A percentile compares a stretch with the other conserved stretches of the same genome.
phyloP scores from a whole-genome alignment of 1,140 invertebrate species.

The Atopsyche davidsoni region DNA sequence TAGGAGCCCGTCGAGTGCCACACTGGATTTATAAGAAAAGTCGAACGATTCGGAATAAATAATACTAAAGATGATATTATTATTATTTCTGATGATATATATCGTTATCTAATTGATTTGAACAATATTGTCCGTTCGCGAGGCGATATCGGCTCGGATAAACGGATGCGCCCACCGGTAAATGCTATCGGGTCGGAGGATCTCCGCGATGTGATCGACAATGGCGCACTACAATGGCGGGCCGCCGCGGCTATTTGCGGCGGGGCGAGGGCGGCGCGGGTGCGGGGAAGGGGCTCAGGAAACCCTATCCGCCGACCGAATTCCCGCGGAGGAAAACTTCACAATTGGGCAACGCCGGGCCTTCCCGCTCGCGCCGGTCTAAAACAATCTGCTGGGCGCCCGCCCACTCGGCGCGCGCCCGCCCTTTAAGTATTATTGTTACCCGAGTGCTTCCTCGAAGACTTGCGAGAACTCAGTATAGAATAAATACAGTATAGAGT shows the following conservation, averaged over 20 bases:
- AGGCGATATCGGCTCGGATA: conserved; percentile 3
- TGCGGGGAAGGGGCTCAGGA: conserved; percentile 11
- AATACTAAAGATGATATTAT: too few species aligned
- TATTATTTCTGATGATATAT: too few species aligned
- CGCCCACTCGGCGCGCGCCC: too few species aligned
- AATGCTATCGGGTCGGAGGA: neutral
- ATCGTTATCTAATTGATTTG: too few species aligned
- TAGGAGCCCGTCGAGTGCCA: too few species aligned
- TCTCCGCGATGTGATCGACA: neutral
- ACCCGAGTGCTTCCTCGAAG: too few species aligned
- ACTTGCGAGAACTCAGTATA: too few species aligned
- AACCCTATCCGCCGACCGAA: conserved; percentile 21
- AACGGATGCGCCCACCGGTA: neutral
- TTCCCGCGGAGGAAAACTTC: conserved; percentile 13
- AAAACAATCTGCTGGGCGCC: conserved; percentile 10
- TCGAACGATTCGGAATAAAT: too few species aligned
- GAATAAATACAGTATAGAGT: too few species aligned
- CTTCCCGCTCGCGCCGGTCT: neutral
- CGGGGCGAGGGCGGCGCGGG: conserved; percentile 14
- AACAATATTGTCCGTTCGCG: too few species aligned
- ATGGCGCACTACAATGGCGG: neutral
- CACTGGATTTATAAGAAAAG: too few species aligned
- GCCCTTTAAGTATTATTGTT: too few species aligned
- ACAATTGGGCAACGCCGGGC: conserved; percentile 15
- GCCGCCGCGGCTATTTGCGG: conserved; percentile 12